Evolutionary conservation across 2,113 vertebrate genomes (phyloP).

Genomic region (Aegithalos caudatus): DNA sequence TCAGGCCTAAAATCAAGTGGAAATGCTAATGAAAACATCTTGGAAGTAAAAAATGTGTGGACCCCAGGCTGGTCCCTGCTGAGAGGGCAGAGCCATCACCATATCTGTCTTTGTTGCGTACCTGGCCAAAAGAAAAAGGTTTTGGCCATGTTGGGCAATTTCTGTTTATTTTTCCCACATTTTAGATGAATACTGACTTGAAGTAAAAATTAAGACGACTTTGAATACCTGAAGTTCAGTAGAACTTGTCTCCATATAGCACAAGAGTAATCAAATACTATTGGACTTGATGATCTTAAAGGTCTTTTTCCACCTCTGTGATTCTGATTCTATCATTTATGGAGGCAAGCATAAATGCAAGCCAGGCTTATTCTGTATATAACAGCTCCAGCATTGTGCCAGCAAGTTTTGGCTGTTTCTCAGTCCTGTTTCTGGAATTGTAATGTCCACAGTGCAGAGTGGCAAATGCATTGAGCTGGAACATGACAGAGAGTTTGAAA

Average conservation of each 20-base stretch:
- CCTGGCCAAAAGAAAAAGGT: background rate
- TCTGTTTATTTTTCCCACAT: background rate
- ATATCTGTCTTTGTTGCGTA: background rate
- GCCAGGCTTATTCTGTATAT: background rate
- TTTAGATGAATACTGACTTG: background rate
- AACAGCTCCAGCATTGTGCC: background rate
- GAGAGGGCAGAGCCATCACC: background rate
- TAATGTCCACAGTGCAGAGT: background rate
- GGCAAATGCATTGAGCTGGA: background rate
- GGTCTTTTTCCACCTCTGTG: background rate
- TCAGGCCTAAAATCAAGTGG: background rate
- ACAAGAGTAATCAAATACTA: background rate
- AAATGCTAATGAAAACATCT: background rate
- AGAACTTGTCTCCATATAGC: background rate
- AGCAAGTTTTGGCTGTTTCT: background rate
- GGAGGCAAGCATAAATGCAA: background rate
- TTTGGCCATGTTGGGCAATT: background rate
- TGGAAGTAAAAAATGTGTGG: background rate
- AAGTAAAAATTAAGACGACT: background rate
- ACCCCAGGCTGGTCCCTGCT: background rate
- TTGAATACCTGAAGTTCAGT: background rate
- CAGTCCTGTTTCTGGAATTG: fast-evolving
- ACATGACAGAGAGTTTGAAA: background rate
- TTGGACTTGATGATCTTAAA: background rate
- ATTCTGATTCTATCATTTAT: background rate